Conservation (phyloP, 2,888 invertebrate species). For the Anthophora plumipes region DNA sequence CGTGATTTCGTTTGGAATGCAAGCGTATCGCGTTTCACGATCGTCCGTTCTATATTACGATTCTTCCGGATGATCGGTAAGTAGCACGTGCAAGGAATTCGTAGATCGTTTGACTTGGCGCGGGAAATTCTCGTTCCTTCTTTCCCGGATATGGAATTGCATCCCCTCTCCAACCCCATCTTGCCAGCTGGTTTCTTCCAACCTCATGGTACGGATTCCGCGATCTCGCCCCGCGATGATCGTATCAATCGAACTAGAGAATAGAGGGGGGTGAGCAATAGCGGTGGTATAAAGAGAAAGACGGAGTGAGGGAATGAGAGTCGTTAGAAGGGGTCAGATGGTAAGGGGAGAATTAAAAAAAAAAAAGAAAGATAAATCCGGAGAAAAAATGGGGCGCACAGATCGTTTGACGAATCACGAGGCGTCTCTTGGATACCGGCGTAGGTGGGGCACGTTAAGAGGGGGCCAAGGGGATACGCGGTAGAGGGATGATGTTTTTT, state of each 20-base stretch:
- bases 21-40: not conserved
- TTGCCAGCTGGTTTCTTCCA: not conserved
- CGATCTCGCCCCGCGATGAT: conserved; percentile 13
- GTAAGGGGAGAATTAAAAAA: not conserved
- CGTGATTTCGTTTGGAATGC: too few relatives aligned
- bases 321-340: not conserved
- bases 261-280: not conserved
- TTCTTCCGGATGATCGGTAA: conserved; percentile 29
- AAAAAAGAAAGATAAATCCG: conserved; percentile 50
- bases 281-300: not conserved
- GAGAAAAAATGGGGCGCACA: conserved; percentile 64
- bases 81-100: conserved; percentile 14
- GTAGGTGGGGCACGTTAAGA: conserved; percentile 63
- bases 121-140: not conserved
- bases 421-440: conserved; percentile 59
- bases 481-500: conserved; percentile 72
- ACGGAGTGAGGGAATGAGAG: not conserved
- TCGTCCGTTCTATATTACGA: not conserved
- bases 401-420: conserved; percentile 71
- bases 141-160: not conserved
- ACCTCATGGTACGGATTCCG: not conserved
- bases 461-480: conserved; percentile 53
- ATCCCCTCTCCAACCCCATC: not conserved
- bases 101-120: not conserved
- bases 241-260: conserved; percentile 45